Evolutionary conservation across 2,888 invertebrate species (phyloP), one percentile per base, ranked within the genome.

Genomic region (Brassicogethes aeneus): DNA sequence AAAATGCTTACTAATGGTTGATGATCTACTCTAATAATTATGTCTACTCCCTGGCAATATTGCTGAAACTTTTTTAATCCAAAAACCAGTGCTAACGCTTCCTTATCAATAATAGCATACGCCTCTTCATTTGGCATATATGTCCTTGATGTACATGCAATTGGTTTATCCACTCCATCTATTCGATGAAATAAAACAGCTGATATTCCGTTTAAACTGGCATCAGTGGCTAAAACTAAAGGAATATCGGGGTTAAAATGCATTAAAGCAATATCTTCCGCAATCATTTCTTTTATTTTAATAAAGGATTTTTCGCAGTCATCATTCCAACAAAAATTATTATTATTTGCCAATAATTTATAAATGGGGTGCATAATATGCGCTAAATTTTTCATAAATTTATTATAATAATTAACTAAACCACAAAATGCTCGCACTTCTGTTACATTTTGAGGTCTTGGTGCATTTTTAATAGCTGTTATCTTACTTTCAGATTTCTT

Each of bases 11-110:
- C 40, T 10, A 61, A 45, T 3, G 59, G 62, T 37, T 59, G 60
- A 39, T 61, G 60, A 41, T 65, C 62, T 0, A 57, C 54, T 5
- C 41, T 38, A 2, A 64, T 39, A 2, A 47, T 49, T 47, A 62
- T 61, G 13, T 52, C 42, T n/a, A 44, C 52, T 3, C 60, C 59
- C 15, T 49, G 30, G 29, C 62, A 46, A 52, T 61, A 63, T 36
- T 61, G 57, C 41, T 57, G 50, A 44, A 60, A 61, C 33, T 54
- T 57, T n/a, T 46, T 44, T 1, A 56, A 46, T 1, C 53, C 55
- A 53, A 52, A 62, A 42, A 47, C 54, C 45, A 60, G 58, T 8
- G 57, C 55, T 39, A 60, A 48, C 1, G 57, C 57, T 44, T 61
- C 59, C 23, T 47, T 50, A 41, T 59, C 54, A 7, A 59, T 55